Evolutionary conservation across 2,888 invertebrate species (phyloP).

Genomic region (Epinotia nisella): DNA sequence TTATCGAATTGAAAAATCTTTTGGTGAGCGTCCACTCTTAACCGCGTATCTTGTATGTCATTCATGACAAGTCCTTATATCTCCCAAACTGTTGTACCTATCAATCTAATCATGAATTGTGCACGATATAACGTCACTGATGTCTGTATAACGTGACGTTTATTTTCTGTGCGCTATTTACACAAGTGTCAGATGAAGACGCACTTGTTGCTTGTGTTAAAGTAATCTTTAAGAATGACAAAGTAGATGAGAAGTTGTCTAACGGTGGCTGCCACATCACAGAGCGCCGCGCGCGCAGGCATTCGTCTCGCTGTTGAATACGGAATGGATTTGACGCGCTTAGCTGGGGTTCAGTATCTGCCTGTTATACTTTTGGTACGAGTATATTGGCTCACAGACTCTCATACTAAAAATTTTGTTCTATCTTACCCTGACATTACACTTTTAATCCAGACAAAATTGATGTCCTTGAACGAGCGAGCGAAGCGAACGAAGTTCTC

Average conservation of each 20-base stretch:
- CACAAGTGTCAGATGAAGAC: background rate
- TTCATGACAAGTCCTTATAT: no score
- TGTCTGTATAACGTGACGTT: no score
- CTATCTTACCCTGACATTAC: no score
- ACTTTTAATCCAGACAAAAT: no score
- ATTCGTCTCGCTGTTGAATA: constrained; percentile 34
- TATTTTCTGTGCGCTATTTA: background rate
- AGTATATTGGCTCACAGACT: background rate
- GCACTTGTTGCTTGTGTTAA: background rate
- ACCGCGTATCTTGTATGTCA: no score
- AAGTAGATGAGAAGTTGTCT: background rate
- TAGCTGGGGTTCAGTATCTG: constrained; percentile 3
- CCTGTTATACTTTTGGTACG: background rate
- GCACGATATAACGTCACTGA: no score
- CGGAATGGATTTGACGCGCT: constrained; percentile 34
- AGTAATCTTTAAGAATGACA: background rate
- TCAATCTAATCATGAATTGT: no score
- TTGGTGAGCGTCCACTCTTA: no score
- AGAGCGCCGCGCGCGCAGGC: constrained; percentile 32
- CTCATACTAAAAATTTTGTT: background rate
- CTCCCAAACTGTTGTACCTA: no score
- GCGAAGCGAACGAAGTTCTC: no score
- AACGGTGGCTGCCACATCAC: constrained; percentile 1
- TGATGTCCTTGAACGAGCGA: no score
- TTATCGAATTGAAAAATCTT: no score